A percentile compares a stretch with the other conserved stretches of the same genome.
Evolutionary conservation across 2,113 vertebrate genomes (phyloP).

Genomic region (Tor tambroides): DNA sequence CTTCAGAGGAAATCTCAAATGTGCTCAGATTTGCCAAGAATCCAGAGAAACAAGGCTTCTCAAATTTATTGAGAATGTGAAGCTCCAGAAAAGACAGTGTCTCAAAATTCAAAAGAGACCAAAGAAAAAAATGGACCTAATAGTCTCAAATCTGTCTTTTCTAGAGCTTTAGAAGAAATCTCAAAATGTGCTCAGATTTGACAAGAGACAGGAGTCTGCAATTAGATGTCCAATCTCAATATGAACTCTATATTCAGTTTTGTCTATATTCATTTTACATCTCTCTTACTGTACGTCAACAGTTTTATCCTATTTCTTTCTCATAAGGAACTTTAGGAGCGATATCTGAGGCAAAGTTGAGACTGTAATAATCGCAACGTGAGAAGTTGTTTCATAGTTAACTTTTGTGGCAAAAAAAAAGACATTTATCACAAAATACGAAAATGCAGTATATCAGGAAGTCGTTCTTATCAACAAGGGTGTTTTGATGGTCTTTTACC

Average conservation of each 20-base stretch:
- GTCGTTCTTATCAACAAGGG: not conserved
- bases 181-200: not conserved
- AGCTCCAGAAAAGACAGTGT: not conserved
- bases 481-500: conserved; percentile 19
- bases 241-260: no score
- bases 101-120: no score
- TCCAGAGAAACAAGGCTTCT: not conserved
- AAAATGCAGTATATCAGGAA: not conserved
- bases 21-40: not conserved
- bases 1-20: not conserved
- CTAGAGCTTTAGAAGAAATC: not conserved
- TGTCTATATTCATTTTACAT: not conserved
- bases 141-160: no score
- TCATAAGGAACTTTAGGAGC: not conserved
- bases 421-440: not conserved
- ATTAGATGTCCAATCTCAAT: not conserved
- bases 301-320: not conserved
- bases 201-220: not conserved
- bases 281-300: not conserved
- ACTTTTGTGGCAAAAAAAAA: not conserved
- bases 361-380: not conserved
- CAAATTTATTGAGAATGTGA: no score
- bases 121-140: no score
- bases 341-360: not conserved
- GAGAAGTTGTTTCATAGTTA: not conserved